Conservation (phyloP, 2,888 invertebrate genomes). For the Drosophila mimica region DNA sequence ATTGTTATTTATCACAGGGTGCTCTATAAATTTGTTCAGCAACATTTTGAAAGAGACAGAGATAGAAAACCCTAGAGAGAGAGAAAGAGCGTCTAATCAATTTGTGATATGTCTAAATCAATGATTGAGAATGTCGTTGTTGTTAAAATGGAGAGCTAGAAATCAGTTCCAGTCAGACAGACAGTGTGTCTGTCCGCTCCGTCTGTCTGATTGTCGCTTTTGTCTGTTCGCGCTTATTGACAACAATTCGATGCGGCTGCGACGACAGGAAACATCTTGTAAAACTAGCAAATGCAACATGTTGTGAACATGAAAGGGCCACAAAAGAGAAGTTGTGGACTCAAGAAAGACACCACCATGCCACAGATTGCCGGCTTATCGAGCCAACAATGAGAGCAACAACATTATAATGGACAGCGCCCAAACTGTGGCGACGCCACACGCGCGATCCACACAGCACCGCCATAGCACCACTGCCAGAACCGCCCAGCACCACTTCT, state of each 20-base stretch:
- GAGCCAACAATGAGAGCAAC: constrained; percentile 80
- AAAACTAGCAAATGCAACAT: constrained; percentile 84
- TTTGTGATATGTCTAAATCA: constrained; percentile 80
- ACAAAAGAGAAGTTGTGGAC: constrained; percentile 21
- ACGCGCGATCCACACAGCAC: constrained; percentile 65
- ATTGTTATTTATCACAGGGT: constrained; percentile 77
- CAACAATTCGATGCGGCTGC: constrained; percentile 85
- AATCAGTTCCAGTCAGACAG: constrained; percentile 14
- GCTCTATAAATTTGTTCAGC: constrained; percentile 63
- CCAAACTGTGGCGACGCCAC: constrained; percentile 66
- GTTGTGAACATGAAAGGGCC: constrained; percentile 82
- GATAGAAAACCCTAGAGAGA: not conserved
- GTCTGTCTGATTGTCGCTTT: constrained; percentile 24
- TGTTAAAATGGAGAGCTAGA: constrained; percentile 34
- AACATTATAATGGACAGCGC: constrained; percentile 81
- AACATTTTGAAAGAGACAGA: constrained; percentile 19
- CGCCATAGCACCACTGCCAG: not conserved
- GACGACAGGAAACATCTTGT: constrained; percentile 85
- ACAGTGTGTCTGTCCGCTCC: constrained; percentile 8
- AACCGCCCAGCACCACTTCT: constrained; percentile 18
- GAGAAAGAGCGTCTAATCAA: constrained; percentile 72
- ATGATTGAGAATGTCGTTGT: constrained; percentile 75
- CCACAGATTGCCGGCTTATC: constrained; percentile 70
- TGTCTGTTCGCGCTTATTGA: constrained; percentile 81
- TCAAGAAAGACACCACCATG: constrained; percentile 42